Percentiles rank a stretch among this genome's conserved stretches.
Evolutionary conservation across 1,140 invertebrate species (phyloP).

Genomic region (Diachasma alloeum): DNA sequence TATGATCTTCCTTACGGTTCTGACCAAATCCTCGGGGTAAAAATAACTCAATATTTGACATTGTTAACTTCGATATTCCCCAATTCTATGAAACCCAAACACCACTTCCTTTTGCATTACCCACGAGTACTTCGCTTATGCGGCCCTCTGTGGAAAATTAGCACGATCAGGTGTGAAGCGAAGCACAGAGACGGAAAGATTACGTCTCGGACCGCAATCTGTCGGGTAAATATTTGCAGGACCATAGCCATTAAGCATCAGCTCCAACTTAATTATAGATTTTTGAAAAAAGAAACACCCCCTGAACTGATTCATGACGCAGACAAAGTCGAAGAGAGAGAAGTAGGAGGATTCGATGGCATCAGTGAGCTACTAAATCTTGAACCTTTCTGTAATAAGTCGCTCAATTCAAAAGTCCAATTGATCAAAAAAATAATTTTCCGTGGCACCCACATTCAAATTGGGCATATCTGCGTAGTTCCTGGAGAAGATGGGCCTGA

Average conservation of each 20-base stretch:
- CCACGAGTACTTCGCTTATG: neutral
- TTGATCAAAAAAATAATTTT: neutral
- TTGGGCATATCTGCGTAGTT: neutral
- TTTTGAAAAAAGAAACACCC: neutral
- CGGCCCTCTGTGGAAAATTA: constrained; percentile 5
- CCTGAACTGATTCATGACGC: neutral
- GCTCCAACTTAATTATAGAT: constrained; percentile 14
- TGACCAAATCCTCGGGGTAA: neutral
- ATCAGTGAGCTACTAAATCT: neutral
- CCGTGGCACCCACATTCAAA: neutral
- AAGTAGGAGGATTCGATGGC: neutral
- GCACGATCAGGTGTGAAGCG: constrained; percentile 1
- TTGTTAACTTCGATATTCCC: neutral
- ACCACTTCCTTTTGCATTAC: constrained; percentile 15
- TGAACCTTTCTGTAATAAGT: neutral
- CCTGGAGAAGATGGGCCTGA: neutral
- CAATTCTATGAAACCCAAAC: constrained; percentile 15
- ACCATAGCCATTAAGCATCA: constrained; percentile 16
- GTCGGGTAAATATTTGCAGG: neutral
- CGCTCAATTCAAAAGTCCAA: neutral
- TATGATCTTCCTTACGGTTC: neutral
- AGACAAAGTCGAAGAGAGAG: neutral
- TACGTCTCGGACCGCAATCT: neutral
- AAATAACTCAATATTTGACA: neutral
- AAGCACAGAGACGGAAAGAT: constrained; percentile 20